Evolutionary conservation across 1,140 invertebrate genomes (phyloP), one percentile per base, ranked within the genome.

Genomic region (Himalopsyche phryganea): DNA sequence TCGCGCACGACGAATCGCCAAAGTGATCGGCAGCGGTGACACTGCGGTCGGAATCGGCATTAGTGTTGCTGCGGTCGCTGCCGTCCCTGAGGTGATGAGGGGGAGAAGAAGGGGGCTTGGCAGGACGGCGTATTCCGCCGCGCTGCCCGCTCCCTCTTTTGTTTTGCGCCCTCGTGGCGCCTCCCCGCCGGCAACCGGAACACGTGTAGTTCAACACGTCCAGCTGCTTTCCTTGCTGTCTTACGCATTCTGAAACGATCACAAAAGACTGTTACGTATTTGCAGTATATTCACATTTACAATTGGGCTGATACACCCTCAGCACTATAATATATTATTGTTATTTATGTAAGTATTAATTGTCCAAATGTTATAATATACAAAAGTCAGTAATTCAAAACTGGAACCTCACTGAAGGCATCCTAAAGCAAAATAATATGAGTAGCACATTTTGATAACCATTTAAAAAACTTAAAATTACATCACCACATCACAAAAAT

Each of bases 191-290:
- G 61, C 76, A 78, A 53, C 72, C 72, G 35, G 61, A 70, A 70
- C 75, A 77, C 66, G 72, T 78, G 70, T 75, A 75, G 68, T 76
- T 71, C 66, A 78, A 61, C 67, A 77, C 73, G 65, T 71, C 68
- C 45, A 76, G 67, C 19, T 41, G 40, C 58, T 67, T 57, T 65
- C 69, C 75, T 65, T 71, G 69, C 65, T 68, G 69, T 65, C 65
- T 75, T 70, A 76, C 76, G 70, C 74, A 76, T 46, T 77, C 74
- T 78, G 70, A 52, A 60, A 42, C n/a, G n/a, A 33, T 13, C 13
- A 32, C 11, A 32, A 48, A 28, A 5, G n/a, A n/a, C n/a, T n/a
- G n/a, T n/a, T n/a, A n/a, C n/a, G n/a, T n/a, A n/a, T n/a, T n/a
- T n/a, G n/a, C n/a, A n/a, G n/a, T n/a, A n/a, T n/a, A n/a, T n/a